Evolutionary conservation across 2,113 vertebrate genomes (phyloP).

Genomic region (Ophiodon elongatus): DNA sequence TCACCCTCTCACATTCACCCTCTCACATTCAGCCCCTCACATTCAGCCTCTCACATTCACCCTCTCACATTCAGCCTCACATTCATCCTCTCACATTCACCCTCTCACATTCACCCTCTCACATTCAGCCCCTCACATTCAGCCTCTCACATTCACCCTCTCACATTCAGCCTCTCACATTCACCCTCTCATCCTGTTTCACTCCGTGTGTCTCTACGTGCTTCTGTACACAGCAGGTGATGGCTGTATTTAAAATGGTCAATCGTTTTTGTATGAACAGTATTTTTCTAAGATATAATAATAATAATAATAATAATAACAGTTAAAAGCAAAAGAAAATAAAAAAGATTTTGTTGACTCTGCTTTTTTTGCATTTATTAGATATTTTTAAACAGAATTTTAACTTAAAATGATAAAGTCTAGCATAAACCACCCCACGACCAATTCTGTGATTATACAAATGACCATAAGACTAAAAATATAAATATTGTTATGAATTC

Average conservation of each 20-base stretch:
- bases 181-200: slow-evolving; percentile 14
- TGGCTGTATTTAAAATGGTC: slow-evolving; percentile 28
- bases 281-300: slow-evolving; percentile 59
- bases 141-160: slow-evolving; percentile 7
- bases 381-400: neutral
- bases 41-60: too few species aligned
- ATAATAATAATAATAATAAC: slow-evolving; percentile 26
- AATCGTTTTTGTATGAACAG: slow-evolving; percentile 45
- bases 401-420: neutral
- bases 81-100: too few species aligned
- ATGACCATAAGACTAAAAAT: neutral
- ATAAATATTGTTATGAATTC: neutral
- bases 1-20: too few species aligned
- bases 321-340: slow-evolving; percentile 28
- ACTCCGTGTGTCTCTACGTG: neutral
- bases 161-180: too few species aligned
- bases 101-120: too few species aligned
- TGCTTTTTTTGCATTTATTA: neutral
- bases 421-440: neutral
- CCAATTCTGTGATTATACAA: neutral
- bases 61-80: too few species aligned
- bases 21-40: too few species aligned
- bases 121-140: neutral
- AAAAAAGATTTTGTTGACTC: neutral
- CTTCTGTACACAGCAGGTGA: neutral